Evolutionary conservation across 2,888 invertebrate genomes (phyloP), one percentile per base, ranked within the genome.

Genomic region (Sisyra terminalis): DNA sequence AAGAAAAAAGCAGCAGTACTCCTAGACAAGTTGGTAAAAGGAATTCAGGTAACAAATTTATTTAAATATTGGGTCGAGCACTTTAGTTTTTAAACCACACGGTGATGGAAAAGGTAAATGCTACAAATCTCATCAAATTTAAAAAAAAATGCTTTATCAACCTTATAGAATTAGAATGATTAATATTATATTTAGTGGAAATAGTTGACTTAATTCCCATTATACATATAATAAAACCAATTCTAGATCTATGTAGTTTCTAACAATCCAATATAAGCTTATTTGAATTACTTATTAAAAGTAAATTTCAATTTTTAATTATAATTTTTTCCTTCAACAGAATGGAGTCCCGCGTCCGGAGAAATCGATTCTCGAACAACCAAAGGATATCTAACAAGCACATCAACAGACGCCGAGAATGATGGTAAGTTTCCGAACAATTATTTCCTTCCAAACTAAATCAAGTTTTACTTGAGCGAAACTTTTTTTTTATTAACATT

Each of bases 291-390:
- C 9, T 13, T 5, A 9, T 32, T 32, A n/a, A 32, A 37, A 37
- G 6, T 16, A 37, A 14, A 16, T 37, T 18, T n/a, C n/a, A n/a
- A 37, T 15, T 18, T 37, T 17, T 24, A 24, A 24, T 24, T 5
- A 5, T 24, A 5, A 24, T 5, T 37, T 18, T 18, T 37, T 16
- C 17, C 10, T 37, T 37, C 9, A 16, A 10, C 37, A 37, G 37
- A 37, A 37, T 37, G 37, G 37, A 37, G 37, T 37, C 37, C 37
- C 14, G 37, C 37, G 18, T 37, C 37, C n/a, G 37, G 11, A 4
- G 37, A 24, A 24, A 24, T 24, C 24, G 24, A 24, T 24, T 24
- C 24, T 24, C 24, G 24, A 24, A 24, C 24, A 24, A 24, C 24
- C 24, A 24, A 24, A 24, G 24, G 24, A 24, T 24, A 24, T 24